Conservation (phyloP, 2,888 invertebrate genomes). For the Latrodectus elegans region DNA sequence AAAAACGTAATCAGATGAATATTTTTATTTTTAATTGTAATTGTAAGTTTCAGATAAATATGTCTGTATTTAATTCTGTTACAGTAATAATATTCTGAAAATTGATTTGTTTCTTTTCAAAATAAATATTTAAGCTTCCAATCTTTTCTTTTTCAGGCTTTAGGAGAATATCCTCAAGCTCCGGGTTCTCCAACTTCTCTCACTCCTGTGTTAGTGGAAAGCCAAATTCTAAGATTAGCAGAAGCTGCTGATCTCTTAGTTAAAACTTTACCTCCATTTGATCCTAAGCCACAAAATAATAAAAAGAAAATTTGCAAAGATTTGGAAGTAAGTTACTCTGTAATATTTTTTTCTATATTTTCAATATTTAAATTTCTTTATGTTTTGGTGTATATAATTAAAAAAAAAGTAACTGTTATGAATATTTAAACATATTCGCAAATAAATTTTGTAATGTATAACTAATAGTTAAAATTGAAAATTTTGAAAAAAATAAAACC, state of each 20-base stretch:
- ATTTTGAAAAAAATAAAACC: too few species aligned
- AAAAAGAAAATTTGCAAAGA: slow-evolving; percentile 92
- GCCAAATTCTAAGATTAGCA: slow-evolving; percentile 88
- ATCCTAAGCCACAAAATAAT: slow-evolving; percentile 87
- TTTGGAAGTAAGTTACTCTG: slow-evolving; percentile 80
- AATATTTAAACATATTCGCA: too few species aligned
- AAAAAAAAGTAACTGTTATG: too few species aligned
- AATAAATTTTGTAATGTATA: too few species aligned
- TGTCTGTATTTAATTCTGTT: not conserved
- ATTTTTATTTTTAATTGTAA: slow-evolving; percentile 7
- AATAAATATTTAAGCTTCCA: not conserved
- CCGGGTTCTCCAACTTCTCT: slow-evolving; percentile 78
- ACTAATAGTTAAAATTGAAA: too few species aligned
- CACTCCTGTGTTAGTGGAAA: slow-evolving; percentile 86
- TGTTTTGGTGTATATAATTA: too few species aligned
- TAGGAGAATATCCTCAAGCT: slow-evolving; percentile 71
- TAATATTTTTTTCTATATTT: too few species aligned
- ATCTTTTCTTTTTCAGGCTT: slow-evolving; percentile 30
- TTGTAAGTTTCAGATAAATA: not conserved
- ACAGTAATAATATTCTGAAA: too few species aligned
- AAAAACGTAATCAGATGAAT: not conserved
- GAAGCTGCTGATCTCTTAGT: slow-evolving; percentile 88
- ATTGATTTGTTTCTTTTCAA: not conserved
- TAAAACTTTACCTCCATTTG: slow-evolving; percentile 87
- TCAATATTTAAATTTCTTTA: too few species aligned